These are phyloP conservation scores for Ataeniobius toweri DNA, from an alignment of 2,797 vertebrate genomes.

Conservation along the genomic window DNA sequence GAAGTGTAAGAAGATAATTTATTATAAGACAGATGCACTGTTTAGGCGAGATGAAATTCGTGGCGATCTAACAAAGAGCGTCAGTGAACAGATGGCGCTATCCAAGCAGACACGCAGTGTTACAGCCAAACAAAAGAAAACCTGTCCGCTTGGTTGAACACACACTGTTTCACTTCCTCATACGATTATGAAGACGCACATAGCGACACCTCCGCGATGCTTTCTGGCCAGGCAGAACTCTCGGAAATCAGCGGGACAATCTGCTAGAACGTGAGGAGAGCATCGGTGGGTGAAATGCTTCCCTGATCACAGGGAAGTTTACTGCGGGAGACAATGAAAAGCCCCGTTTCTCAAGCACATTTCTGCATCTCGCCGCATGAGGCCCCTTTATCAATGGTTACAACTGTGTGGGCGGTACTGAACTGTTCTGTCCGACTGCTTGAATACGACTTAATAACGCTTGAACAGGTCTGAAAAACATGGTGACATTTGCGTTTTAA, in stretches of 20 bases:
- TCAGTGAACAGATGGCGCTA: constrained; percentile 53
- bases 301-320: constrained; percentile 8
- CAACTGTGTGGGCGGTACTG: constrained; percentile 45
- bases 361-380: constrained; percentile 30
- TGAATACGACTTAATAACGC: constrained; percentile 31
- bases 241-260: no score
- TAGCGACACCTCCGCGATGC: not conserved
- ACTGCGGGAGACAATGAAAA: not conserved
- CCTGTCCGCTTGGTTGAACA: constrained; percentile 29
- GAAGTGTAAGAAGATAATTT: not conserved
- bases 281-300: not conserved
- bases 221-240: not conserved
- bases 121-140: constrained; percentile 56
- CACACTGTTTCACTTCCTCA: constrained; percentile 67
- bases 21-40: not conserved
- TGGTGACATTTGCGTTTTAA: not conserved
- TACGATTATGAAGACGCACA: constrained; percentile 22
- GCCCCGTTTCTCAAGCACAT: not conserved
- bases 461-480: constrained; percentile 1
- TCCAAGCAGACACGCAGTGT: constrained; percentile 4
- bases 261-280: not conserved
- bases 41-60: not conserved
- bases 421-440: not conserved
- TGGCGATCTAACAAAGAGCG: constrained; percentile 38
- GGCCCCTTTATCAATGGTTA: constrained; percentile 54